Conservation (phyloP, 2,113 vertebrate genomes). For the Struthidea cinerea region DNA sequence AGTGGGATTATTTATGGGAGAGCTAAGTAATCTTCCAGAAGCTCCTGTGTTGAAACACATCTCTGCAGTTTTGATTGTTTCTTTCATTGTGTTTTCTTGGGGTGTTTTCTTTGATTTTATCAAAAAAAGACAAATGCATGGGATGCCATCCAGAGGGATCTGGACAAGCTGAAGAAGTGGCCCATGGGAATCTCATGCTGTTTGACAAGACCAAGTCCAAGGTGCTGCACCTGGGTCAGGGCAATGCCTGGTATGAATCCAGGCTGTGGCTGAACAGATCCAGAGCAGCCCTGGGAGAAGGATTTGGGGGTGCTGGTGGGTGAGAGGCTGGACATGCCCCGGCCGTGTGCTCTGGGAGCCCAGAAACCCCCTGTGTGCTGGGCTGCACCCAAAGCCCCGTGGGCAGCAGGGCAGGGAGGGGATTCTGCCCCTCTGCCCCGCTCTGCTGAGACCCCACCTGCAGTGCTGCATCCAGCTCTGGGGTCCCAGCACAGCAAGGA, state of each 20-base stretch:
- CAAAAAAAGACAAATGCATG: background rate
- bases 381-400: background rate
- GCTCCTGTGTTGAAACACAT: background rate
- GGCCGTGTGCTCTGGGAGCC: background rate
- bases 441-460: background rate
- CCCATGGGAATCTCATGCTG: background rate
- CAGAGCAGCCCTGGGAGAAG: background rate
- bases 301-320: background rate
- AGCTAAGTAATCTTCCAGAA: background rate
- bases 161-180: background rate
- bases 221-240: background rate
- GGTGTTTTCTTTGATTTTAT: background rate
- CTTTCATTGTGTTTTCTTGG: background rate
- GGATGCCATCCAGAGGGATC: too few species aligned
- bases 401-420: background rate
- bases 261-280: background rate
- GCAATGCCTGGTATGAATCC: rapidly evolving
- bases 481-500: background rate
- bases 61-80: background rate
- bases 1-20: background rate
- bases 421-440: background rate
- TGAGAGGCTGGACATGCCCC: background rate
- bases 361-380: background rate
- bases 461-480: background rate
- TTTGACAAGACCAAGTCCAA: background rate